Conservation (phyloP, 2,797 vertebrate genomes). For the Rousettus madagascariensis region DNA sequence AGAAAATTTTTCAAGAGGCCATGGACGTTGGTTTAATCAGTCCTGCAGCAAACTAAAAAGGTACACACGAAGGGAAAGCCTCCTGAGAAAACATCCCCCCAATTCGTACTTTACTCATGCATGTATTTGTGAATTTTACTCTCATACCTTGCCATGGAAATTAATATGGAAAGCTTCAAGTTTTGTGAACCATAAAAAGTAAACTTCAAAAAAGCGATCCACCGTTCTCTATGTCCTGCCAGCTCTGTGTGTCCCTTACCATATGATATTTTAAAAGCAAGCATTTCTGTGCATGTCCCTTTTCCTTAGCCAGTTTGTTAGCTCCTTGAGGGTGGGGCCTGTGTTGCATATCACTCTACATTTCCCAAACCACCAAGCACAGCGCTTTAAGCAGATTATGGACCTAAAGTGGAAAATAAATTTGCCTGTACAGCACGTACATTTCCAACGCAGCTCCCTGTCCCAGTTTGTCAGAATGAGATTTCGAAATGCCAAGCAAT, state of each 20-base stretch:
- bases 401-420: not conserved
- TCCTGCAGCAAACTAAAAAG: not conserved
- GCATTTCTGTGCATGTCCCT: not conserved
- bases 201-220: not conserved
- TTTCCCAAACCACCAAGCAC: not conserved
- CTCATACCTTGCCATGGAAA: not conserved
- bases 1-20: not conserved
- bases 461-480: not conserved
- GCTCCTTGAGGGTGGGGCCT: not conserved
- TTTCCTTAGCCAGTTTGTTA: not conserved
- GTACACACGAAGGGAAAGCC: not conserved
- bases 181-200: not conserved
- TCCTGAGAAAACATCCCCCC: not conserved
- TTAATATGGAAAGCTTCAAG: not conserved
- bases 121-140: not conserved
- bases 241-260: not conserved
- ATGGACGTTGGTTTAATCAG: not conserved
- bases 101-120: not conserved
- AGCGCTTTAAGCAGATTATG: not conserved
- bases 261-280: not conserved
- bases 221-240: not conserved
- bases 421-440: not conserved
- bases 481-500: slow-evolving; percentile 23
- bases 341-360: not conserved
- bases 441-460: not conserved